Percentiles rank a stretch among this genome's conserved stretches.
Evolutionary conservation across 2,888 invertebrate genomes (phyloP).

Genomic region (Amorpha juglandis): DNA sequence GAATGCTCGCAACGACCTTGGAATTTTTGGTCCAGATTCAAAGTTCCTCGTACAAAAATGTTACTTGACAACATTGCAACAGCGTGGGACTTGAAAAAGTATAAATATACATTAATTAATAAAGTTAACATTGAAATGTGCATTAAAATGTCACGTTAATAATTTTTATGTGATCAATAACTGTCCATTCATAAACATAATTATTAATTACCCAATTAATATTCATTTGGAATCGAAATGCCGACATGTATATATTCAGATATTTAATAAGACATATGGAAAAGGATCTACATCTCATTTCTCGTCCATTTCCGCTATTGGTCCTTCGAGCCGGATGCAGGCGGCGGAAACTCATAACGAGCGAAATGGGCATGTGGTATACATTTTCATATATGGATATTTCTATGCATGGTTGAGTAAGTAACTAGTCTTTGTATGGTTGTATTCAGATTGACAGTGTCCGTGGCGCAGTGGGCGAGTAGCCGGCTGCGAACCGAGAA

Average conservation of each 20-base stretch:
- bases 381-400: conserved; percentile 29
- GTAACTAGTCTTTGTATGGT: background rate
- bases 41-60: conserved; percentile 14
- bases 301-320: conserved; percentile 55
- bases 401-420: background rate
- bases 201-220: conserved; percentile 5
- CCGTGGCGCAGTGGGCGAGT: no score
- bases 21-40: conserved; percentile 75
- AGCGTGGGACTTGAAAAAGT: background rate
- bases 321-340: conserved; percentile 69
- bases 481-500: no score
- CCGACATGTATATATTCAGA: background rate
- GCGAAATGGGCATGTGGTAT: conserved; percentile 51
- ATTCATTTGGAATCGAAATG: background rate
- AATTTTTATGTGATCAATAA: background rate
- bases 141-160: background rate
- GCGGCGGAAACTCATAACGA: conserved; percentile 73
- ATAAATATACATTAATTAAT: background rate
- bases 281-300: conserved; percentile 9
- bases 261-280: background rate
- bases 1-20: conserved; percentile 67
- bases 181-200: background rate
- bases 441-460: background rate
- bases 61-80: background rate
- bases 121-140: conserved; percentile 8